Percentiles rank a stretch among this genome's conserved stretches.
These are phyloP conservation scores for Danio jaintianensis DNA, from an alignment of 2,797 vertebrate genomes.

Conservation along the genomic window DNA sequence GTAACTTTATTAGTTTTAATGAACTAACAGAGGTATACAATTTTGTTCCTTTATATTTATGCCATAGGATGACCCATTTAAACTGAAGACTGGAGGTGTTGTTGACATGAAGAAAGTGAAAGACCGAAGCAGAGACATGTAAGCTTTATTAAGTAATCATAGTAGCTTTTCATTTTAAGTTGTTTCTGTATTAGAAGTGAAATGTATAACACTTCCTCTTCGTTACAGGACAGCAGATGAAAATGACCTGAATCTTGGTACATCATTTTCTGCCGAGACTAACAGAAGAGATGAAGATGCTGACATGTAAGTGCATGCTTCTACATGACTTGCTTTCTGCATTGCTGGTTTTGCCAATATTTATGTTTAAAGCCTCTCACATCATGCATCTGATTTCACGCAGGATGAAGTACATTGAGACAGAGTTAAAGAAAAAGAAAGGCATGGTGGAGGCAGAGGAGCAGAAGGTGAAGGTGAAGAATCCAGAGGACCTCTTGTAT, in stretches of 20 bases:
- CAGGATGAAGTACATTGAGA: conserved; percentile 87
- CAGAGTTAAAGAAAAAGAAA: conserved; percentile 86
- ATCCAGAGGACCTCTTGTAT: conserved; percentile 93
- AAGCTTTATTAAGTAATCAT: conserved; percentile 59
- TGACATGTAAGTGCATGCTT: conserved; percentile 84
- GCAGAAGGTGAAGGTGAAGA: conserved; percentile 92
- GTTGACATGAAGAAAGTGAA: conserved; percentile 99
- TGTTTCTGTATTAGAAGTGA: background rate
- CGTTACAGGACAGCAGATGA: conserved; percentile 89
- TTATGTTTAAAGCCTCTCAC: conserved; percentile 3
- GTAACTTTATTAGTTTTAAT: background rate
- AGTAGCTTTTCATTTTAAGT: background rate
- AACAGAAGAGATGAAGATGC: conserved; percentile 97
- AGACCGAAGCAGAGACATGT: conserved; percentile 93
- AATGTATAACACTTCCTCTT: conserved; percentile 31
- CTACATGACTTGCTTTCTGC: background rate
- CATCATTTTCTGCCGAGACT: conserved; percentile 97
- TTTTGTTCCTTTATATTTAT: background rate
- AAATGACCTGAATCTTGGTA: conserved; percentile 93
- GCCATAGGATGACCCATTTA: conserved; percentile 92
- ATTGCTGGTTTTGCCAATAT: background rate
- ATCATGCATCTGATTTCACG: background rate
- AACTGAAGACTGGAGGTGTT: conserved; percentile 94
- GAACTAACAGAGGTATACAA: background rate
- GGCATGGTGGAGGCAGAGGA: conserved; percentile 91